Evolutionary conservation across 2,113 vertebrate species (phyloP), one percentile per base, ranked within the genome.

Genomic region (Tor tambroides): DNA sequence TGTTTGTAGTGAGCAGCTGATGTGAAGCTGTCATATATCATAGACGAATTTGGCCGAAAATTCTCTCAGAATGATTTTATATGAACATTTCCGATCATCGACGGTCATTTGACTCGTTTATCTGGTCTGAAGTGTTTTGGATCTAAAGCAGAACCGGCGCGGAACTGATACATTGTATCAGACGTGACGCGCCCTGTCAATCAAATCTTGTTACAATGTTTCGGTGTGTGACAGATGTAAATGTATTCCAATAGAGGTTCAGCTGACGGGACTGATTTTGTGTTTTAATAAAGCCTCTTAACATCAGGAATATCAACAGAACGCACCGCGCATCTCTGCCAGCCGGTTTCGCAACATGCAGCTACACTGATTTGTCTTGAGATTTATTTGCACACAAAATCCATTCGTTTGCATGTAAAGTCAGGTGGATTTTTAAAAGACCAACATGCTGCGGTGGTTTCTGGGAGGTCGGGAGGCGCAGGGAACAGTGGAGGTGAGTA

Each of bases 401-500:
- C 28, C 15, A 21, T 5, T 12, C 5, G 19, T n/a, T 35, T 54
- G 14, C 32, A 12, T 84, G 65, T n/a, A 19, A 17, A 54, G 21
- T 10, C 17, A 8, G 65, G 5, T 14, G 49, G 1, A 5, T 38
- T 17, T 51, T 76, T 51, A 51, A 43, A 35, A 46, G 26, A 17
- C 1, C n/a, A 84, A 3, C 30, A 98, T 99, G 98, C 89, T 99
- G 83, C 96, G 97, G 32, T 99, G 98, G 97, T 93, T 99, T 78
- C 95, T 99, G 12, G 97, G 97, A 74, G 95, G 96, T 87, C 96
- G 97, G 6, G 97, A 98, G 72, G 94, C 95, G 32, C 97, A 96
- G 89, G 94, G 96, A 21, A 92, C 95, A 41, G 93, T 94, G 2
- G 97, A 99, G 96, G 97, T 98, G 91, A 94, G 89, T 83, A 69